Evolutionary conservation across 2,113 vertebrate genomes (phyloP).

Genomic region (Crocuta crocuta): DNA sequence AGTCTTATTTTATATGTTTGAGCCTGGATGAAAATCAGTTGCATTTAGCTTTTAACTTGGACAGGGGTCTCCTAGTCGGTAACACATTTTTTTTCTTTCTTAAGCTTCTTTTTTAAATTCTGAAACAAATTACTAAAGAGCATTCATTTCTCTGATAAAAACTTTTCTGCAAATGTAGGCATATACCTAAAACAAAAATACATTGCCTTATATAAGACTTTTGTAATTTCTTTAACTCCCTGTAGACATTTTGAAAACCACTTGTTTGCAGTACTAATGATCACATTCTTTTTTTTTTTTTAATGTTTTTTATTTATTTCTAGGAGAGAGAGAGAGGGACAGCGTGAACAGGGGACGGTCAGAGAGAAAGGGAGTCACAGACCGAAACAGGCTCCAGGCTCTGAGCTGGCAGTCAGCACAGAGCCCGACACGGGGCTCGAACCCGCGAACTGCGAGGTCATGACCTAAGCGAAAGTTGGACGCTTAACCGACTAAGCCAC

Average conservation of each 20-base stretch:
- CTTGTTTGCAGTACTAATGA: background rate
- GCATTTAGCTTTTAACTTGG: background rate
- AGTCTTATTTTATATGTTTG: background rate
- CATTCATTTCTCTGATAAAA: background rate
- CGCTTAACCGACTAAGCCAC: too few relatives aligned
- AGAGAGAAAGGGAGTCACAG: too few relatives aligned
- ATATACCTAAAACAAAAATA: background rate
- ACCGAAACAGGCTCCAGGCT: too few relatives aligned
- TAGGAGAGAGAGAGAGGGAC: too few relatives aligned
- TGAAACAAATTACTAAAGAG: background rate
- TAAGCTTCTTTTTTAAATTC: background rate
- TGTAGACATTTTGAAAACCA: background rate
- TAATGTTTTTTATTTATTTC: too few relatives aligned
- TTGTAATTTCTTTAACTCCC: background rate
- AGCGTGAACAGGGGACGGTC: too few relatives aligned
- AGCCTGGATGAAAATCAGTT: background rate
- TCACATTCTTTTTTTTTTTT: too few relatives aligned
- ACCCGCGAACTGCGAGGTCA: too few relatives aligned
- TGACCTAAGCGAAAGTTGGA: too few relatives aligned
- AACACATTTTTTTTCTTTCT: background rate
- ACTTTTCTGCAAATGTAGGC: background rate
- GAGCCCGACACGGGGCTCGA: too few relatives aligned
- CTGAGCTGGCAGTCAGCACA: too few relatives aligned
- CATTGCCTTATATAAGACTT: background rate
- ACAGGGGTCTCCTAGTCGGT: background rate